Evolutionary conservation across 2,113 vertebrate genomes (phyloP).

Genomic region (Saguinus midas): DNA sequence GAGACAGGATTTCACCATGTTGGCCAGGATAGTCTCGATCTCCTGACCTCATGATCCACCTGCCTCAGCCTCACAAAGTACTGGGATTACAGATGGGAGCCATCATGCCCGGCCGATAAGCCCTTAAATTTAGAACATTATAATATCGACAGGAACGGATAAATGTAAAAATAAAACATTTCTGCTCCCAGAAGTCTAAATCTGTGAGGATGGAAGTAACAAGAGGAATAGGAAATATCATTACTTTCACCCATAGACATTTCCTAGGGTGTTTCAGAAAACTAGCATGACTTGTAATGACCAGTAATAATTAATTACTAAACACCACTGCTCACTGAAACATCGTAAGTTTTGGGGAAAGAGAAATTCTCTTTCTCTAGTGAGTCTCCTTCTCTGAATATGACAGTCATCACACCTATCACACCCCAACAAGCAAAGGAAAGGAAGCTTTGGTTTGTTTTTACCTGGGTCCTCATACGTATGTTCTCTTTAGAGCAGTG

Average conservation of each 20-base stretch:
- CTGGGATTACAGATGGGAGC: no score
- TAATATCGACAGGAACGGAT: not conserved
- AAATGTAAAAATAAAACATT: slow-evolving; percentile 55
- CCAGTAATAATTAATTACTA: not conserved
- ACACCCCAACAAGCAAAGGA: not conserved
- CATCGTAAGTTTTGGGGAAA: not conserved
- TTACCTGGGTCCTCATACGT: not conserved
- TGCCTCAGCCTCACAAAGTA: no score
- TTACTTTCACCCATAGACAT: not conserved
- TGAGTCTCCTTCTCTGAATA: not conserved
- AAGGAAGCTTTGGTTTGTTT: not conserved
- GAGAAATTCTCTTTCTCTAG: not conserved
- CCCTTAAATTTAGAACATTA: slow-evolving; percentile 42
- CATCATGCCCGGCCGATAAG: not conserved
- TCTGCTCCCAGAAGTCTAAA: slow-evolving; percentile 45
- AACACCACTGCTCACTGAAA: not conserved
- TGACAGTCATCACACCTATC: not conserved
- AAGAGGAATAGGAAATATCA: not conserved
- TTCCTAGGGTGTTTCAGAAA: not conserved
- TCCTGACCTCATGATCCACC: no score
- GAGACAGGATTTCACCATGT: no score
- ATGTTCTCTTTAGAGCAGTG: not conserved
- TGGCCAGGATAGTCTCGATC: no score
- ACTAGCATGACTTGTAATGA: not conserved
- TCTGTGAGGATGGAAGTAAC: not conserved